These are phyloP conservation scores for Anoplius nigerrimus DNA, from an alignment of 2,888 invertebrate species.

Conservation along the genomic window DNA sequence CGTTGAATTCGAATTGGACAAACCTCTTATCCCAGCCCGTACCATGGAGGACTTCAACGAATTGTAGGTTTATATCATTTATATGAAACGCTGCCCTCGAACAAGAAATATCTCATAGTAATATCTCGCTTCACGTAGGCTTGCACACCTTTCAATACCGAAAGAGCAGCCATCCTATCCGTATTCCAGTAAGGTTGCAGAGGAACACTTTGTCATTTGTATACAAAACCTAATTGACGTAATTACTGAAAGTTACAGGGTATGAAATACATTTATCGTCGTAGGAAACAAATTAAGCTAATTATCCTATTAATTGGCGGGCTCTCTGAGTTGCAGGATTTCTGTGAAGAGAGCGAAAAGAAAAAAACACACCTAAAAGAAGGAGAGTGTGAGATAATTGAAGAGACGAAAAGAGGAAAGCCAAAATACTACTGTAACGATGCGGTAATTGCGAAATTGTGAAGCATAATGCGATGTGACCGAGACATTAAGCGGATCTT, in stretches of 20 bases:
- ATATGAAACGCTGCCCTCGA: not conserved
- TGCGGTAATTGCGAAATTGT: no score
- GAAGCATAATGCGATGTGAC: no score
- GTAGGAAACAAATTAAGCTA: not conserved
- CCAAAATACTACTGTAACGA: no score
- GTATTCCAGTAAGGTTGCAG: constrained; percentile 55
- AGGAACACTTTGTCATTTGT: constrained; percentile 57
- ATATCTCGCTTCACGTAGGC: no score
- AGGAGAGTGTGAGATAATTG: no score
- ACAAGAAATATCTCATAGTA: no score
- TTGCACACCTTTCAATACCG: not conserved
- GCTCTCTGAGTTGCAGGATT: constrained; percentile 41
- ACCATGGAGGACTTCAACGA: constrained; percentile 40
- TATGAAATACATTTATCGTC: constrained; percentile 33
- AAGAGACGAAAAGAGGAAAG: no score
- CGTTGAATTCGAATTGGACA: constrained; percentile 59
- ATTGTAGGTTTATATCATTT: not conserved
- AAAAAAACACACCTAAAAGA: constrained; percentile 1
- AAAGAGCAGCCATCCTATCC: constrained; percentile 37
- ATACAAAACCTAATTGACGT: constrained; percentile 53
- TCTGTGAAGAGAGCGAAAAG: constrained; percentile 28
- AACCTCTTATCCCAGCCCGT: constrained; percentile 43
- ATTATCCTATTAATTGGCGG: no score
- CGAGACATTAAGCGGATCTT: no score
- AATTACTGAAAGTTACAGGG: constrained; percentile 58